These are phyloP conservation scores for Struthio camelus DNA, from an alignment of 2,113 vertebrate genomes.

Conservation along the genomic window DNA sequence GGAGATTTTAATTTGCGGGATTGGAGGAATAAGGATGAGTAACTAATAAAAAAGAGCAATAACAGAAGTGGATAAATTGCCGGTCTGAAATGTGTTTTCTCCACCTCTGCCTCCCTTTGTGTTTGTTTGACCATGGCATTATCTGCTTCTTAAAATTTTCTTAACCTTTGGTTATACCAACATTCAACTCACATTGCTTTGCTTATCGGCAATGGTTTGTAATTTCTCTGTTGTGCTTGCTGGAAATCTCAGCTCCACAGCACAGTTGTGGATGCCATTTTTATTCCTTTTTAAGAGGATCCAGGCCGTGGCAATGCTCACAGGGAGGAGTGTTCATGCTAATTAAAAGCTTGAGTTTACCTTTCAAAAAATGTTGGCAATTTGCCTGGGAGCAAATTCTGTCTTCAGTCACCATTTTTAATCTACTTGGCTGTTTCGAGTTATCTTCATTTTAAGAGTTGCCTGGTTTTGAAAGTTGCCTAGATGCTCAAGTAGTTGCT, in stretches of 20 bases:
- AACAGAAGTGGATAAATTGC: not conserved
- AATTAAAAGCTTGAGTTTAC: conserved; percentile 68
- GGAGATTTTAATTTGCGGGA: conserved; percentile 24
- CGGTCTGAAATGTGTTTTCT: not conserved
- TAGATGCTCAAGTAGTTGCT: conserved; percentile 39
- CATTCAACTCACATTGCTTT: not conserved
- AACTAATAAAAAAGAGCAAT: not conserved
- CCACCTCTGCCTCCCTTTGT: not conserved
- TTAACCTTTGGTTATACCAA: not conserved
- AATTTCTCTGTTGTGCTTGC: not conserved
- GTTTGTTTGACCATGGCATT: not conserved
- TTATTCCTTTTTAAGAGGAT: conserved; percentile 43
- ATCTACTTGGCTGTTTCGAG: conserved; percentile 28
- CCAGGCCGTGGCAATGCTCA: conserved; percentile 16
- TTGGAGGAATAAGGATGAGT: not conserved
- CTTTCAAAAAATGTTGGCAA: conserved; percentile 43
- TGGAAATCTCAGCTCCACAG: not conserved
- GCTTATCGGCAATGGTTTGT: not conserved
- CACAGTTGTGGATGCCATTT: conserved; percentile 10
- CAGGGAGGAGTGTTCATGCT: conserved; percentile 45
- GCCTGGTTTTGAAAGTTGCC: conserved; percentile 39
- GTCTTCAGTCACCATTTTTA: conserved; percentile 57
- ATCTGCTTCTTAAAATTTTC: not conserved
- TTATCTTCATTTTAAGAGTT: conserved; percentile 26
- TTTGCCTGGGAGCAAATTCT: conserved; percentile 49